These are phyloP conservation scores for Thereuonema tuberculata DNA, from an alignment of 1,140 invertebrate species.

Conservation along the genomic window DNA sequence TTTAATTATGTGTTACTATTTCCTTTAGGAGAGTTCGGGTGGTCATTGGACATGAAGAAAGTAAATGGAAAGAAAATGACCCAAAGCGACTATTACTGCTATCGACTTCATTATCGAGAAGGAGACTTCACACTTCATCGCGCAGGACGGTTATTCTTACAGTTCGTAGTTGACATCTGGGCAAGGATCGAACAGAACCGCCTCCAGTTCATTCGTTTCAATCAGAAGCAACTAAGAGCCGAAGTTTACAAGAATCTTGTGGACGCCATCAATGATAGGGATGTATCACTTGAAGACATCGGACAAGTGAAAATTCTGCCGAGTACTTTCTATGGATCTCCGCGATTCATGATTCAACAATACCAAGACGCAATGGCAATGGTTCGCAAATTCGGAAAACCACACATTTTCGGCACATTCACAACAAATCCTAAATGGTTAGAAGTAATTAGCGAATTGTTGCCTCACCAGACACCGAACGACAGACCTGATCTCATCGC, in stretches of 20 bases:
- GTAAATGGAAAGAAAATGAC: neutral
- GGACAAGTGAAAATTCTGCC: no score
- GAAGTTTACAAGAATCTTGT: conserved; percentile 35
- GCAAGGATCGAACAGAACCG: conserved; percentile 35
- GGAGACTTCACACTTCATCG: conserved; percentile 5
- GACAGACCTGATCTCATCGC: conserved; percentile 21
- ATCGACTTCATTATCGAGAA: conserved; percentile 4
- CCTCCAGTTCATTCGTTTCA: conserved; percentile 28
- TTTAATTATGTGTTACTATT: conserved; percentile 37
- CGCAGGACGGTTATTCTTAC: neutral
- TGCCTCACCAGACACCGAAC: conserved; percentile 10
- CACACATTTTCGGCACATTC: conserved; percentile 21
- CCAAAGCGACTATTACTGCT: conserved; percentile 2
- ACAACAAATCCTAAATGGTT: conserved; percentile 24
- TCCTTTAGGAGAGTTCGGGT: conserved; percentile 33
- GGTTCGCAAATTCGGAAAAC: conserved; percentile 15
- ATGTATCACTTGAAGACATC: no score
- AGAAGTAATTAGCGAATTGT: conserved; percentile 22
- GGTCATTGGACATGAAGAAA: neutral
- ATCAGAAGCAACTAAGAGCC: conserved; percentile 35
- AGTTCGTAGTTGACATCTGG: neutral
- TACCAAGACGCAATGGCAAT: conserved; percentile 32
- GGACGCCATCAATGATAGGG: conserved; percentile 20
- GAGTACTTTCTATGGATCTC: no score
- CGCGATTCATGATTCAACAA: no score